Evolutionary conservation across 92 coral and sea anemone species (phyloP).

Genomic region (Zoanthus sociatus): DNA sequence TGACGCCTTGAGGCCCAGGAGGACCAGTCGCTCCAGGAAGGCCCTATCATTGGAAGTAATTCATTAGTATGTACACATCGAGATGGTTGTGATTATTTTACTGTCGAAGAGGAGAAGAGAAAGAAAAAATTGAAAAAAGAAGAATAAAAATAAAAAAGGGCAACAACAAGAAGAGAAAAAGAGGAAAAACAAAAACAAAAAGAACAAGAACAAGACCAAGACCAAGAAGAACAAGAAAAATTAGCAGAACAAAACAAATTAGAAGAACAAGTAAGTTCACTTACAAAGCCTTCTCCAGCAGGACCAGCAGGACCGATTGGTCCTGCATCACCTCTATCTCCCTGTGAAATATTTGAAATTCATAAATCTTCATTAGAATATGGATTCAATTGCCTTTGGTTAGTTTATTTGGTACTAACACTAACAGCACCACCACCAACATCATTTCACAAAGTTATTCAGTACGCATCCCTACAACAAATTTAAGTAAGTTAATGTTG

Average conservation of each 20-base stretch:
- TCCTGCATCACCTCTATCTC: constrained; percentile 32
- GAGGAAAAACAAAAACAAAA: background rate
- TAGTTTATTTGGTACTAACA: no score
- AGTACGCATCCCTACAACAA: no score
- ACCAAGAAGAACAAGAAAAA: background rate
- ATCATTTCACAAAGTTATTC: no score
- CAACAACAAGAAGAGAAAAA: background rate
- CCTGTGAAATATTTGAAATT: background rate
- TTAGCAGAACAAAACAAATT: background rate
- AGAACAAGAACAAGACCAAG: background rate
- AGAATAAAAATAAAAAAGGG: background rate
- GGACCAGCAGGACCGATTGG: background rate
- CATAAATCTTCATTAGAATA: background rate
- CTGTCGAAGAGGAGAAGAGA: background rate
- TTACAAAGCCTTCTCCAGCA: background rate
- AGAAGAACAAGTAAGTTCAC: background rate
- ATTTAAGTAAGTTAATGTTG: no score
- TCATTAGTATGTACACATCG: background rate
- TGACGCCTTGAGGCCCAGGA: constrained; percentile 29
- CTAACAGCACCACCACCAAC: no score
- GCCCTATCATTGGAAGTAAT: constrained; percentile 8
- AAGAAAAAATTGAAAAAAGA: background rate
- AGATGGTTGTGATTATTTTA: background rate
- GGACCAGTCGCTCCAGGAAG: background rate
- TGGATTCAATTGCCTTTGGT: no score